phyloP scores from a whole-genome alignment of 2,113 vertebrate genomes.

The Myotis brandtii region DNA sequence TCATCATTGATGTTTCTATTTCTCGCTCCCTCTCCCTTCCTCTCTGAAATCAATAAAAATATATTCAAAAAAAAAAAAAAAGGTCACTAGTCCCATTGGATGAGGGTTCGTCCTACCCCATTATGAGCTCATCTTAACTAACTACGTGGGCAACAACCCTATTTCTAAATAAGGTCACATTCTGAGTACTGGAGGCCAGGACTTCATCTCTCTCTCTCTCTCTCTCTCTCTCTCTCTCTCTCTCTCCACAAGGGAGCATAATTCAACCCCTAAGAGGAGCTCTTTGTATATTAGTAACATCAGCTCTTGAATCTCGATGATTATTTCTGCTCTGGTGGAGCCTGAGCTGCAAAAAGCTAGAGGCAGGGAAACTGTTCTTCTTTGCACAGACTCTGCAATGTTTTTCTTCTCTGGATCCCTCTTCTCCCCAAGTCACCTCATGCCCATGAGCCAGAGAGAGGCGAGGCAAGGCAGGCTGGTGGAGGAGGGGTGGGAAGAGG shows the following conservation, averaged over 20 bases:
- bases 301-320: neutral
- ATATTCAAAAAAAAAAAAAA: too few species aligned
- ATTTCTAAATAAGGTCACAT: conserved; percentile 23
- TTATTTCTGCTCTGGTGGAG: neutral
- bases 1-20: too few species aligned
- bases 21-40: too few species aligned
- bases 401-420: neutral
- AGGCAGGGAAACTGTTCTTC: neutral
- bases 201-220: neutral
- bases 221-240: too few species aligned
- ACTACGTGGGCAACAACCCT: neutral
- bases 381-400: neutral
- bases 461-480: neutral
- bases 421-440: neutral
- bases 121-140: neutral
- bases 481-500: neutral
- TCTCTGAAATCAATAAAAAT: too few species aligned
- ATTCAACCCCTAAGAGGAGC: neutral
- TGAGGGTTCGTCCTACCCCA: neutral
- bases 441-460: neutral
- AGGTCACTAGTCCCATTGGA: neutral
- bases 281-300: neutral
- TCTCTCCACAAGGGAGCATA: neutral
- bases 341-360: neutral
- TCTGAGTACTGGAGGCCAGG: neutral